Percentiles rank a stretch among this genome's conserved stretches.
These are phyloP conservation scores for Actinia equina DNA, from an alignment of 64 coral and sea anemone species.

Conservation along the genomic window DNA sequence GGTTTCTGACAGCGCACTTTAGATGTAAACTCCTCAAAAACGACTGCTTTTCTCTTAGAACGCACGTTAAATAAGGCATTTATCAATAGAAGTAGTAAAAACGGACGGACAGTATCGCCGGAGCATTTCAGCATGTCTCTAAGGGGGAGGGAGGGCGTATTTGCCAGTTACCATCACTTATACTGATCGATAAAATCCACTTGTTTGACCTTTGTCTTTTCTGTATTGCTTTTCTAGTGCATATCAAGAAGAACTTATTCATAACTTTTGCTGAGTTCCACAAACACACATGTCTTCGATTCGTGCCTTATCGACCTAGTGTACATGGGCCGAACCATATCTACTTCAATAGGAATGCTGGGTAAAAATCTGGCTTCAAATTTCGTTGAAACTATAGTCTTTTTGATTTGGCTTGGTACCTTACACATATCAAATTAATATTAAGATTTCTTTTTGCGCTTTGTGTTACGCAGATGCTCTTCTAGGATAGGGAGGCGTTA, in stretches of 20 bases:
- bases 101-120: too few species aligned
- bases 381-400: background rate
- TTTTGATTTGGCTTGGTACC: background rate
- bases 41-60: too few species aligned
- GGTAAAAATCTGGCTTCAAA: conserved; percentile 10
- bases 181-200: too few species aligned
- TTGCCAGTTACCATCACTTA: too few species aligned
- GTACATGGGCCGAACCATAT: conserved; percentile 64
- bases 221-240: background rate
- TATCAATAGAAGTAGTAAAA: too few species aligned
- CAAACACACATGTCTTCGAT: conserved; percentile 42
- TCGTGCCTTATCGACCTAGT: conserved; percentile 35
- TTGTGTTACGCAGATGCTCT: conserved; percentile 25
- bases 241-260: conserved; percentile 47
- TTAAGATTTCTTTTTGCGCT: background rate
- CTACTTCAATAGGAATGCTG: conserved; percentile 17
- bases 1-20: too few species aligned
- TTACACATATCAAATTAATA: background rate
- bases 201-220: background rate
- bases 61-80: too few species aligned
- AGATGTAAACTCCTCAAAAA: too few species aligned
- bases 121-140: too few species aligned
- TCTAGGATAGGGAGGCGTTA: conserved; percentile 48
- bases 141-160: too few species aligned
- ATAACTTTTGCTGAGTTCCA: conserved; percentile 31